A percentile compares a stretch with the other conserved stretches of the same genome.
phyloP scores from a whole-genome alignment of 2,888 invertebrate species.

The Polylopha cassiicola region DNA sequence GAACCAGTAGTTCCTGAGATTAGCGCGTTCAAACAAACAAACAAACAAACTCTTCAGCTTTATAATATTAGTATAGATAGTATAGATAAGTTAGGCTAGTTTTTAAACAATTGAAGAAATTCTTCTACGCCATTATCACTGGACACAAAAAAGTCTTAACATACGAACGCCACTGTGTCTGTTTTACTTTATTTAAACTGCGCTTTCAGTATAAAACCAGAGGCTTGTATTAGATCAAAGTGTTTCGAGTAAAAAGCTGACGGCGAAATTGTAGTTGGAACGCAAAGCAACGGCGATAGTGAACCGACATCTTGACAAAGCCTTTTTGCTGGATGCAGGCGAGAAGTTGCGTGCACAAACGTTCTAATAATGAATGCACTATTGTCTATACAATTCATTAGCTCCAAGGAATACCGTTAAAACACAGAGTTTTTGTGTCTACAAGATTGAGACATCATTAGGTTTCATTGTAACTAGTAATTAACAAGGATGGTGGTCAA shows the following conservation, averaged over 20 bases:
- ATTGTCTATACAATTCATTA: conserved; percentile 32
- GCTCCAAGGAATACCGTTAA: conserved; percentile 11
- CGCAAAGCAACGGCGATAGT: conserved; percentile 26
- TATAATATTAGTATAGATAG: no score
- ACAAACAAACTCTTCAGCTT: no score
- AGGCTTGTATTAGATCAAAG: conserved; percentile 4
- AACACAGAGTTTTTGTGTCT: conserved; percentile 2
- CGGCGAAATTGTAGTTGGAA: conserved; percentile 35
- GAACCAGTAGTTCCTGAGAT: no score
- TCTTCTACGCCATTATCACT: conserved; percentile 17
- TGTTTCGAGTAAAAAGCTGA: conserved; percentile 29
- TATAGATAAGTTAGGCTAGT: conserved; percentile 1
- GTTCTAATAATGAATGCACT: conserved; percentile 41
- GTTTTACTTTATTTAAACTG: conserved; percentile 10
- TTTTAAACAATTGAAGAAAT: conserved; percentile 8
- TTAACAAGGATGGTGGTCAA: conserved; percentile 2
- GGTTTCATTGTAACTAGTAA: conserved; percentile 6
- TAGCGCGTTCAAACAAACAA: no score
- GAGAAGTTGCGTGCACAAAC: conserved; percentile 23
- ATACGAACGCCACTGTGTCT: conserved; percentile 2
- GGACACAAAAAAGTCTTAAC: conserved; percentile 19
- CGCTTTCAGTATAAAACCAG: conserved; percentile 5
- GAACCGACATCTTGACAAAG: conserved; percentile 20
- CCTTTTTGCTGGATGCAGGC: conserved; percentile 25
- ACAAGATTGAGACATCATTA: conserved; percentile 5